Percentiles rank a stretch among this genome's conserved stretches.
Evolutionary conservation across 2,797 vertebrate species (phyloP).

Genomic region (Cryptoprocta ferox): DNA sequence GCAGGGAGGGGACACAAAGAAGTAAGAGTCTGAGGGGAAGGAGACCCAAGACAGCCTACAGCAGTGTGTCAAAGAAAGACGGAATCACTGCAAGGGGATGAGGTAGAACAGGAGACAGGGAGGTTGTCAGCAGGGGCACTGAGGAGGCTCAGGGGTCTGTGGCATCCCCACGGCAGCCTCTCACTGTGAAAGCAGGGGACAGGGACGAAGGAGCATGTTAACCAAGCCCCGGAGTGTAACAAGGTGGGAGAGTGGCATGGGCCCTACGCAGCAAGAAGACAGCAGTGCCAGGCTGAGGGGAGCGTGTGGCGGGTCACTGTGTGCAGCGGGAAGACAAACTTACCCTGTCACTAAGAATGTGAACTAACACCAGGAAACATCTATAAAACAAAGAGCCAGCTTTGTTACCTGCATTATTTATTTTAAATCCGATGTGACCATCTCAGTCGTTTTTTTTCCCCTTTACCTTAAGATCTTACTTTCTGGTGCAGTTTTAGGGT

Average conservation of each 20-base stretch:
- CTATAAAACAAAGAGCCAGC: not conserved
- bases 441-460: not conserved
- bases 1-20: not conserved
- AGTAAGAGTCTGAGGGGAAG: not conserved
- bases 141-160: not conserved
- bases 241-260: not conserved
- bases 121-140: not conserved
- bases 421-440: not conserved
- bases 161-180: too few species aligned
- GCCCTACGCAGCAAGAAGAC: not conserved
- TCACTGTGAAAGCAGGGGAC: not conserved
- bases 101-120: not conserved
- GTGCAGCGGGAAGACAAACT: not conserved
- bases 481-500: not conserved
- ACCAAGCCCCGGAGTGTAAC: not conserved
- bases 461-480: not conserved
- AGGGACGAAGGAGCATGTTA: not conserved
- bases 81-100: not conserved
- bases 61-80: not conserved
- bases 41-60: not conserved
- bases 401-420: not conserved
- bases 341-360: not conserved
- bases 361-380: not conserved
- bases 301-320: too few species aligned
- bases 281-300: too few species aligned